Conservation (phyloP, 2,888 invertebrate species). For the Octodonta nipae region DNA sequence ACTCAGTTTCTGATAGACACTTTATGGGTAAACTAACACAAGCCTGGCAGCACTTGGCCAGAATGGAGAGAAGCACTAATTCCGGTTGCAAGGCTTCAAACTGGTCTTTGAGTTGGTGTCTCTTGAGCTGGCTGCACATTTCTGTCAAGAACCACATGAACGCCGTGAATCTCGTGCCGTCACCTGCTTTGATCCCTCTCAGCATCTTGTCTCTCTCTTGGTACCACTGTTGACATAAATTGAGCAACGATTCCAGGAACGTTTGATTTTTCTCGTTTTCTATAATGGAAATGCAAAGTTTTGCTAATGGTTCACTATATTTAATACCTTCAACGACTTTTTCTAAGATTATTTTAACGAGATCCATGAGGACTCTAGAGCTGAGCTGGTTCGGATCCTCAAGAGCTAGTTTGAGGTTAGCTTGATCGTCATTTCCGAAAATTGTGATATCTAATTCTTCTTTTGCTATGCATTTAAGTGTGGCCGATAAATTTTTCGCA, state of each 20-base stretch:
- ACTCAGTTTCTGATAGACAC: slow-evolving; percentile 73
- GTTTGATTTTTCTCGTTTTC: slow-evolving; percentile 79
- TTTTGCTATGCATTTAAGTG: slow-evolving; percentile 49
- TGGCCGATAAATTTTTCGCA: slow-evolving; percentile 52
- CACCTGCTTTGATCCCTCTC: slow-evolving; percentile 40
- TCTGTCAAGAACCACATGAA: slow-evolving; percentile 83
- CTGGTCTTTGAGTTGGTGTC: slow-evolving; percentile 44
- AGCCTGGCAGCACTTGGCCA: slow-evolving; percentile 81
- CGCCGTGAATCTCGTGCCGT: slow-evolving; percentile 58
- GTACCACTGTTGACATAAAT: slow-evolving; percentile 75
- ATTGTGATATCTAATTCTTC: slow-evolving; percentile 64
- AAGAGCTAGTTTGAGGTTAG: slow-evolving; percentile 59
- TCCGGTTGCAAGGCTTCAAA: slow-evolving; percentile 51
- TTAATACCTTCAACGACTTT: slow-evolving; percentile 65
- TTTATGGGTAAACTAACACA: slow-evolving; percentile 72
- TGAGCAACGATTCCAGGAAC: slow-evolving; percentile 75
- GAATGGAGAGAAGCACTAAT: slow-evolving; percentile 63
- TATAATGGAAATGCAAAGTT: slow-evolving; percentile 73
- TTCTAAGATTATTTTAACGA: slow-evolving; percentile 67
- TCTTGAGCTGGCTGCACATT: slow-evolving; percentile 78
- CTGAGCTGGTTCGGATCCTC: slow-evolving; percentile 70
- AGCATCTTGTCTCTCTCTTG: slow-evolving; percentile 63
- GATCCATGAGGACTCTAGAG: slow-evolving; percentile 66
- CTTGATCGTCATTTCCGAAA: slow-evolving; percentile 61
- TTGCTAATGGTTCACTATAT: slow-evolving; percentile 71